Conservation (phyloP, 1,140 invertebrate genomes). For the Drosophila quadrilineata region DNA sequence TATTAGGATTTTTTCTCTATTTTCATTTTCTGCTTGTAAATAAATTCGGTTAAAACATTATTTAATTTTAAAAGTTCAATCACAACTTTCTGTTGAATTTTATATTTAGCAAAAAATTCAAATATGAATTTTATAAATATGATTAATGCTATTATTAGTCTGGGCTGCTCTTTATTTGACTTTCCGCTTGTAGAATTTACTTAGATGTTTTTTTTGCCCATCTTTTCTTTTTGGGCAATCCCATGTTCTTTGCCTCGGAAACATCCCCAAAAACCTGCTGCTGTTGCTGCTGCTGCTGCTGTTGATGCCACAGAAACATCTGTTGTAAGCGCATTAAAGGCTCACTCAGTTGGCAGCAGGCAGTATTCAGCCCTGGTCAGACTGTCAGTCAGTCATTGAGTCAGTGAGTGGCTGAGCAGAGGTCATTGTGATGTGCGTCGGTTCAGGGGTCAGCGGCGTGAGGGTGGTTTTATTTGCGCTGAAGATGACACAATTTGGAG, state of each 20-base stretch:
- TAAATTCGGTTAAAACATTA: too few species aligned
- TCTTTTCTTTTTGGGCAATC: not conserved
- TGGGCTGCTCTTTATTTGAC: not conserved
- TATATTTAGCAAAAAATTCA: too few species aligned
- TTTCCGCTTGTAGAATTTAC: constrained; percentile 18
- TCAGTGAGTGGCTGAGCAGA: not conserved
- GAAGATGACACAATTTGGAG: constrained; percentile 63
- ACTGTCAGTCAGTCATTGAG: too few species aligned
- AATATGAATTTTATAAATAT: too few species aligned
- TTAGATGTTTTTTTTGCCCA: constrained; percentile 10
- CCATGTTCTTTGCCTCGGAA: not conserved
- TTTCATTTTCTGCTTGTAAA: too few species aligned
- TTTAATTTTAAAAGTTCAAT: too few species aligned
- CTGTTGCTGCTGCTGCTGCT: constrained; percentile 17
- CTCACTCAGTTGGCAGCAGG: constrained; percentile 4
- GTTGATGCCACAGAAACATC: constrained; percentile 48
- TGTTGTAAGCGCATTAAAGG: constrained; percentile 66
- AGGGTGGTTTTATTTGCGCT: constrained; percentile 33
- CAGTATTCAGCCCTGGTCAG: too few species aligned
- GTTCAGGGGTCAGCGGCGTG: constrained; percentile 25
- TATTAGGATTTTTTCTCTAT: too few species aligned
- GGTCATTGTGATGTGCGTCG: constrained; percentile 7
- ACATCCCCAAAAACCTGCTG: constrained; percentile 36
- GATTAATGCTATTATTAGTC: constrained; percentile 9
- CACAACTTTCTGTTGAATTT: too few species aligned